These are phyloP conservation scores for Branchellion lobata DNA, from an alignment of 2,888 invertebrate genomes.

Conservation along the genomic window DNA sequence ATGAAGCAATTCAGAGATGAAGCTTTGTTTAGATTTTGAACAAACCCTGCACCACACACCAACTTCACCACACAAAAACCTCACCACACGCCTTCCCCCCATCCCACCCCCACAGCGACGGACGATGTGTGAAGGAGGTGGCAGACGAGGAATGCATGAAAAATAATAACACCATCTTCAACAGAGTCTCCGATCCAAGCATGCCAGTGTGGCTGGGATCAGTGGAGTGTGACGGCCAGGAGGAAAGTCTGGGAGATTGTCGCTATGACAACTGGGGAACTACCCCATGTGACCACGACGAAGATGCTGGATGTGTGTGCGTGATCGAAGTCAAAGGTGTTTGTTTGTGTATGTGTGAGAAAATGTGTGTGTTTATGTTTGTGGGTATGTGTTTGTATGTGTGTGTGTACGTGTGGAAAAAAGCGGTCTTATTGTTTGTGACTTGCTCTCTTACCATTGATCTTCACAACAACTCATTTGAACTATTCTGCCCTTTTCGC, in stretches of 20 bases:
- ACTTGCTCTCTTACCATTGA: background rate
- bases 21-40: too few relatives aligned
- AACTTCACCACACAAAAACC: too few relatives aligned
- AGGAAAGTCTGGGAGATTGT: constrained; percentile 54
- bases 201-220: constrained; percentile 56
- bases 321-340: too few relatives aligned
- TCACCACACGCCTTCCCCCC: too few relatives aligned
- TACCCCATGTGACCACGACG: constrained; percentile 54
- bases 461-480: background rate
- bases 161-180: constrained; percentile 54
- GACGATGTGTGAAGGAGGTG: constrained; percentile 38
- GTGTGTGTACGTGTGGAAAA: background rate
- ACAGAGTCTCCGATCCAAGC: constrained; percentile 2
- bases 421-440: background rate
- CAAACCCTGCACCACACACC: too few relatives aligned
- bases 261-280: constrained; percentile 51
- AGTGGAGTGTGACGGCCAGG: constrained; percentile 63
- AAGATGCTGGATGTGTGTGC: constrained; percentile 56
- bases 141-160: constrained; percentile 47
- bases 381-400: background rate
- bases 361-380: background rate
- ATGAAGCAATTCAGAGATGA: too few relatives aligned
- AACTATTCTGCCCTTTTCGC: background rate
- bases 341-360: background rate
- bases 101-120: too few relatives aligned